Evolutionary conservation across 2,888 invertebrate species (phyloP), one percentile per base, ranked within the genome.

Genomic region (Leucania comma): DNA sequence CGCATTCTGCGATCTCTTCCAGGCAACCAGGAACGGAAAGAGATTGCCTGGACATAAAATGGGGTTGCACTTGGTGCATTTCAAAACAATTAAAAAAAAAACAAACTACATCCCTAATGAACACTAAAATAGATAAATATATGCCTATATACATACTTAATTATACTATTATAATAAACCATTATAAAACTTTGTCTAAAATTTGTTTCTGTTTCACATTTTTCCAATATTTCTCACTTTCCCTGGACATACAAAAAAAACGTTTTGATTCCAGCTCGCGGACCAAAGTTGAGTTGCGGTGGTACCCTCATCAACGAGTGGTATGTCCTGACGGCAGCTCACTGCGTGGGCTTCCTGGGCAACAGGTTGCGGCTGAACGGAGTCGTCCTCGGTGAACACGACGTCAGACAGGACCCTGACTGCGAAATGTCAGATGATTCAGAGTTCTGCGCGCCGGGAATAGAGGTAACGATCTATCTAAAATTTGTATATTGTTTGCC

Each of bases 301-400:
- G 97, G 96, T 10, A 95, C 97, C 0, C 92, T 97, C 1, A 96
- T 97, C 71, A 96, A 91, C 56, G 89, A 94, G 69, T 91, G 93
- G 84, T 96, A 96, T 81, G 93, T 97, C 38, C 84, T 97, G 69
- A 97, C 97, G 0, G 97, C 97, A 3, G 97, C 97, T 0, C 97
- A 97, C 82, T 97, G 97, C 81, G 96, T 97, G 1, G 89, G 94
- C 1, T 95, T 96, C 82, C 88, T 97, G 59, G 95, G 96, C 0
- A 87, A 82, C 53, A 93, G 92, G 29, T 87, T 96, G 57, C 56
- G 64, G 17, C 72, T 96, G 57, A 85, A 92, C 12, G 95, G 96
- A 1, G 96, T 97, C 5, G 92, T 97, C n/a, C 91, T 97, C 3
- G 97, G 97, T 0, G 97, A 97, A 70, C 96, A 97, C 80, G 95